phyloP scores from a whole-genome alignment of 2,113 vertebrate species.

The Prunella himalayana region DNA sequence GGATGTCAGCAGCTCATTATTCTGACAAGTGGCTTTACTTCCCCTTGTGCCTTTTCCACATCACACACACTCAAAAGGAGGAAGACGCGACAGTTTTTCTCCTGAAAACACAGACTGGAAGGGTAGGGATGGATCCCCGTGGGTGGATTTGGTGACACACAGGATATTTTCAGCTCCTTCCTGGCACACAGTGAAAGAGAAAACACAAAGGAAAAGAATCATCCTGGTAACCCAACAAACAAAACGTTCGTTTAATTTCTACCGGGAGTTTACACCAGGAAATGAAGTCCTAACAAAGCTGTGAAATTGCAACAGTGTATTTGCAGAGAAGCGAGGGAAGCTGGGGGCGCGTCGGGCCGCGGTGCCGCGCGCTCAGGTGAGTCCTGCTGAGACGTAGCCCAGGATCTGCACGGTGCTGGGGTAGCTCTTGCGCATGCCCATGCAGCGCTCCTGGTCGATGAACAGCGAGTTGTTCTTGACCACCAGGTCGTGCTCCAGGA shows the following conservation, averaged over 20 bases:
- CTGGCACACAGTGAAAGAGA: background rate
- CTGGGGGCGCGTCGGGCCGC: rapidly evolving
- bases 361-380: rapidly evolving
- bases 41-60: background rate
- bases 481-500: conserved; percentile 86
- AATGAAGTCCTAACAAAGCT: background rate
- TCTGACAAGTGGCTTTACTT: background rate
- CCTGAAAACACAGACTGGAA: background rate
- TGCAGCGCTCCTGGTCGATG: conserved; percentile 93
- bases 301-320: background rate
- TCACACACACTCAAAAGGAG: background rate
- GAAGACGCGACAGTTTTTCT: background rate
- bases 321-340: background rate
- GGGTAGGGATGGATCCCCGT: background rate
- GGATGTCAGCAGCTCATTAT: conserved; percentile 17
- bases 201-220: background rate
- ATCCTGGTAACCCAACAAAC: background rate
- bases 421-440: conserved; percentile 90
- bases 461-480: conserved; percentile 91
- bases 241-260: background rate
- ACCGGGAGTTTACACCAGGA: background rate
- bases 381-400: conserved; percentile 73
- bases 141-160: background rate
- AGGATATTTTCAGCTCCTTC: background rate
- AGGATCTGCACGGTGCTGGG: conserved; percentile 83